Evolutionary conservation across 1,140 invertebrate genomes (phyloP).

Genomic region (Centruroides sculpturatus): DNA sequence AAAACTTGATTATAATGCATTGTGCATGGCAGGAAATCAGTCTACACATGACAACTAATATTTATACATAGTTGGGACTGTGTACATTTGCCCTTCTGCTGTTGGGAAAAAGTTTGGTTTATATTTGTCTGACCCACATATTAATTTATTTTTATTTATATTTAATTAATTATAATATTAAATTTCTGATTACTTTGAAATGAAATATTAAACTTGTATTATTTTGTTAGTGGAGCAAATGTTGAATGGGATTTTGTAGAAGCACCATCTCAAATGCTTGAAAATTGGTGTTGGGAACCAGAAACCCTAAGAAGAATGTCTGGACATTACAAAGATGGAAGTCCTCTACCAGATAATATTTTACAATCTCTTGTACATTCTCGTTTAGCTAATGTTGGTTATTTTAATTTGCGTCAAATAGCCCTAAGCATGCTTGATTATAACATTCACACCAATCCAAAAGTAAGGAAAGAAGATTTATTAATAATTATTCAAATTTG

Average conservation of each 20-base stretch:
- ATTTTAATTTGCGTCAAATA: conserved; percentile 38
- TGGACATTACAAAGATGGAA: conserved; percentile 31
- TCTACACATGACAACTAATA: no score
- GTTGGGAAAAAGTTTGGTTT: neutral
- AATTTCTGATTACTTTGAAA: neutral
- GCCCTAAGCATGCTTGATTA: conserved; percentile 37
- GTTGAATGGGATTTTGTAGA: conserved; percentile 43
- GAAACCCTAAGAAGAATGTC: conserved; percentile 37
- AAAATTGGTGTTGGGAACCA: conserved; percentile 42
- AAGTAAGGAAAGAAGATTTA: conserved; percentile 20
- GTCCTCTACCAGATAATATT: conserved; percentile 33
- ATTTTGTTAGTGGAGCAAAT: conserved; percentile 27
- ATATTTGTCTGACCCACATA: neutral
- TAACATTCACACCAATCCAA: conserved; percentile 27
- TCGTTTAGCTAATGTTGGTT: conserved; percentile 34
- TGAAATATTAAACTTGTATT: neutral
- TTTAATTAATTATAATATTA: neutral
- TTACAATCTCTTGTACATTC: conserved; percentile 34
- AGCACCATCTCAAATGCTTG: conserved; percentile 42
- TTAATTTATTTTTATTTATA: neutral
- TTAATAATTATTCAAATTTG: neutral
- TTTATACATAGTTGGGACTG: no score
- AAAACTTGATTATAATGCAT: no score
- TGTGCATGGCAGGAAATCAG: no score
- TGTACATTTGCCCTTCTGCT: no score